These are phyloP conservation scores for Scaptomyza montana DNA, from an alignment of 1,140 invertebrate species.

Conservation along the genomic window DNA sequence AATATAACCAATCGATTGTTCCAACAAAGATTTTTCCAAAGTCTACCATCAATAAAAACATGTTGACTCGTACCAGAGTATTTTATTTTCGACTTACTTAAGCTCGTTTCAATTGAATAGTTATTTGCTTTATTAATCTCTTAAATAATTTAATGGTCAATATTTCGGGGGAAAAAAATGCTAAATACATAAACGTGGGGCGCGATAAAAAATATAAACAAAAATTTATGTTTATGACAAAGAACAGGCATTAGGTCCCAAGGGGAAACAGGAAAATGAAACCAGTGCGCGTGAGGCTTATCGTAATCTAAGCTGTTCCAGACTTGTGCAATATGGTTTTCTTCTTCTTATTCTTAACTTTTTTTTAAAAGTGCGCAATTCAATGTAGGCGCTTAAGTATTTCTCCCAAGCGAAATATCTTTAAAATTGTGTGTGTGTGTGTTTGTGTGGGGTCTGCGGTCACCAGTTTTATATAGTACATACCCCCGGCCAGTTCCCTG, in stretches of 20 bases:
- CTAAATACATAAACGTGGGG: slow-evolving; percentile 1
- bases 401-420: slow-evolving; percentile 8
- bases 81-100: not conserved
- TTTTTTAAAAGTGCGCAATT: slow-evolving; percentile 24
- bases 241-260: too few relatives aligned
- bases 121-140: not conserved
- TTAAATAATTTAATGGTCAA: slow-evolving; percentile 8
- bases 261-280: not conserved
- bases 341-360: not conserved
- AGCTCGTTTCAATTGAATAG: not conserved
- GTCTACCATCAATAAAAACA: too few relatives aligned
- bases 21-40: too few relatives aligned
- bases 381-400: slow-evolving; percentile 3
- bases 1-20: too few relatives aligned
- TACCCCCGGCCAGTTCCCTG: not conserved
- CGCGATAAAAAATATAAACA: not conserved
- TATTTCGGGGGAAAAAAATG: too few relatives aligned
- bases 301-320: not conserved
- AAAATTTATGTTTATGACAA: too few relatives aligned
- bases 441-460: slow-evolving; percentile 31
- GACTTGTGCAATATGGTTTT: not conserved
- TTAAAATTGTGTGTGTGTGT: not conserved
- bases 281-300: slow-evolving; percentile 26
- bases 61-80: slow-evolving; percentile 1
- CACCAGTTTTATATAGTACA: slow-evolving; percentile 1